Evolutionary conservation across 2,888 invertebrate species (phyloP), one percentile per base, ranked within the genome.

Genomic region (Amblyteles armatorius): DNA sequence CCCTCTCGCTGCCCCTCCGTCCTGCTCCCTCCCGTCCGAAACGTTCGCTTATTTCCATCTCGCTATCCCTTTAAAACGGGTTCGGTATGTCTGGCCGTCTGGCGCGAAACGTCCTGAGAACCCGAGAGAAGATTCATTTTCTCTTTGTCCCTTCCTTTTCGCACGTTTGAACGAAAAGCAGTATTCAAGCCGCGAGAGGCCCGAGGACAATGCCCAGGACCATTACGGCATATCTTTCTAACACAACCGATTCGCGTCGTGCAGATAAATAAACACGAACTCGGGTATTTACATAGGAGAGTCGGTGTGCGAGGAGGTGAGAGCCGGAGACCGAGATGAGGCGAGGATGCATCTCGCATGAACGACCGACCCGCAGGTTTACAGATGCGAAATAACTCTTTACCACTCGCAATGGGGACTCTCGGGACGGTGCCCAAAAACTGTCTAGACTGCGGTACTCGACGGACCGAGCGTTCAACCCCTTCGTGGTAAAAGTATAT

Each of bases 101-200:
- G 44, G 44, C 44, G 89, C 88, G 88, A 87, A 65, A 87, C 88
- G 91, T 33, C 91, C 91, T 92, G 91, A 92, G 91, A 92, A 92
- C 91, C 89, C 26, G 67, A 40, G 87, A 89, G 89, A 91, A 92
- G 90, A 91, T 90, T 91, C 91, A 91, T 92, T 92, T 91, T 89
- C 88, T 88, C 89, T 91, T 92, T 92, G 91, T 91, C 87, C 91
- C 87, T 89, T 91, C 89, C 90, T 91, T 92, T 92, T 92, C 92
- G 91, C 91, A 92, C 91, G 91, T 92, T 90, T 87, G 84, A 82
- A 87, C 74, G 73, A 84, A 79, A 76, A 71, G 33, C 44, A 48
- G 79, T 73, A 80, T 85, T 80, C 85, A 77, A 63, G 82, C 82
- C 74, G 67, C 57, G 22, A 48, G 16, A 48, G 29, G 3, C 40